A percentile compares a stretch with the other conserved stretches of the same genome.
Conservation (phyloP, 2,888 invertebrate species). For the Drosophila rellima region DNA sequence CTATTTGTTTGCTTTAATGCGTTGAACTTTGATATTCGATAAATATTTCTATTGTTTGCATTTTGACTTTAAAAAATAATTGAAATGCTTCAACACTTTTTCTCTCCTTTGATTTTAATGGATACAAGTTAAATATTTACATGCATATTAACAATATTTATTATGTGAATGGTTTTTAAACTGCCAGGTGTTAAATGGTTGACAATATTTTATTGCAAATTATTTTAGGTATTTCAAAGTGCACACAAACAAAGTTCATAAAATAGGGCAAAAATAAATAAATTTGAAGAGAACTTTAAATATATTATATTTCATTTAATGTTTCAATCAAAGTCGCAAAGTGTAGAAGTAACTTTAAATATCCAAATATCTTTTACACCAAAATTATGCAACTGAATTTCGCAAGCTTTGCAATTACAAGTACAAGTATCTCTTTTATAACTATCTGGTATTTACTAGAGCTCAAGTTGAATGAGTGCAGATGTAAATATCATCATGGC, state of each 20-base stretch:
- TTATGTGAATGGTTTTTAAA: constrained; percentile 19
- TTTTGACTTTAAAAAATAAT: constrained; percentile 24
- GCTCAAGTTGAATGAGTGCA: background rate
- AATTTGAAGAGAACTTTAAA: background rate
- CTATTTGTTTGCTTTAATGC: constrained; percentile 29
- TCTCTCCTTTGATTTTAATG: background rate
- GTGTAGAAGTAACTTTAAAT: background rate
- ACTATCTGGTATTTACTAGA: background rate
- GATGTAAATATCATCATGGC: background rate
- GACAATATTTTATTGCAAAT: constrained; percentile 8
- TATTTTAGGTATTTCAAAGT: background rate
- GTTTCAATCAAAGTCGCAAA: background rate
- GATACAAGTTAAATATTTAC: constrained; percentile 43
- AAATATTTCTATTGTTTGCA: constrained; percentile 34
- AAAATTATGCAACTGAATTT: no score
- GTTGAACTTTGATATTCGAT: constrained; percentile 33
- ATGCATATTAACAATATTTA: constrained; percentile 12
- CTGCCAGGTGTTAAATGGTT: constrained; percentile 15
- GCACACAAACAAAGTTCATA: background rate
- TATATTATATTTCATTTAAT: background rate
- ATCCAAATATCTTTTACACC: no score
- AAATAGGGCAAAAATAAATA: background rate
- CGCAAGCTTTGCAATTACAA: no score
- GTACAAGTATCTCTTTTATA: background rate
- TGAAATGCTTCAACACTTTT: constrained; percentile 51